Evolutionary conservation across 2,113 vertebrate species (phyloP).

Genomic region (Cebus imitator): DNA sequence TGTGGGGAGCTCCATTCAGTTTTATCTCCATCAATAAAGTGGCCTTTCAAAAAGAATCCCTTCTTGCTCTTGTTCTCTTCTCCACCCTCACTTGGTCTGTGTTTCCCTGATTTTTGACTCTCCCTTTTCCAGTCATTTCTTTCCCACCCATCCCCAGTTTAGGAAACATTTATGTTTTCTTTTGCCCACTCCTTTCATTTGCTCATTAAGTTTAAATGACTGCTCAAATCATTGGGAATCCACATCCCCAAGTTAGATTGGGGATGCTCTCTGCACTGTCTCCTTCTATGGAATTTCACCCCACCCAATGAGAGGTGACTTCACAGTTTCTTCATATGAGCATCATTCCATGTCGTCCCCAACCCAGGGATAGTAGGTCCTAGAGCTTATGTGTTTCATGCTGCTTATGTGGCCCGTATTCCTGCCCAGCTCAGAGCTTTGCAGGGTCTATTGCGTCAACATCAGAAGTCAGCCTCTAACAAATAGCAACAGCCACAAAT

Average conservation of each 20-base stretch:
- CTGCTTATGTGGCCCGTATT: too few species aligned
- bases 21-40: slow-evolving; percentile 84
- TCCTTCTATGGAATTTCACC: not conserved
- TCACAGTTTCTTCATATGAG: not conserved
- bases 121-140: not conserved
- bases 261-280: not conserved
- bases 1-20: slow-evolving; percentile 61
- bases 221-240: not conserved
- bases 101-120: not conserved
- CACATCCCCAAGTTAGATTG: not conserved
- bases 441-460: not conserved
- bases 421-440: not conserved
- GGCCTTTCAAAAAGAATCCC: slow-evolving; percentile 78
- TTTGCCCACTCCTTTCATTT: not conserved
- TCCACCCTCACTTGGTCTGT: not conserved
- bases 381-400: not conserved
- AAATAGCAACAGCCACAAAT: not conserved
- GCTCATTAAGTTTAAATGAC: not conserved
- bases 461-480: not conserved
- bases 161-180: not conserved
- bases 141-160: not conserved
- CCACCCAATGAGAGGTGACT: rapidly evolving
- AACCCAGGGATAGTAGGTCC: not conserved
- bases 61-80: not conserved
- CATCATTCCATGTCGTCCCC: not conserved